Conservation (phyloP, 2,797 vertebrate species). For the Tokudaia tokunoshimensis region DNA sequence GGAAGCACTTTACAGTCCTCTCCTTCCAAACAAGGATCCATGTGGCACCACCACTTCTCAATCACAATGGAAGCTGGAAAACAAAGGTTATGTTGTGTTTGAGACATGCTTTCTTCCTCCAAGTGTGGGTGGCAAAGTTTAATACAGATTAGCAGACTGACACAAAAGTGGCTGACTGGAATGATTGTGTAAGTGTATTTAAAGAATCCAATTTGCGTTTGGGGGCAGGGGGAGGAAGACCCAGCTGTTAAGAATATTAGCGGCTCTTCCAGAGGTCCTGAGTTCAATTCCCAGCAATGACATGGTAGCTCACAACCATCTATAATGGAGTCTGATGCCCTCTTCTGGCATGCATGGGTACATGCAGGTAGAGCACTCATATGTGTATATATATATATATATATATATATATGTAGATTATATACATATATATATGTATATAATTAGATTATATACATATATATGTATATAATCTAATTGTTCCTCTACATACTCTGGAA, state of each 20-base stretch:
- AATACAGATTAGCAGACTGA: no score
- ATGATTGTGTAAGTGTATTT: neutral
- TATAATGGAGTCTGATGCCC: neutral
- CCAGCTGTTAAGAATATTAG: neutral
- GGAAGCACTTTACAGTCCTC: slow-evolving; percentile 91
- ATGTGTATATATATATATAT: no score
- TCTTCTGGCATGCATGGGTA: neutral
- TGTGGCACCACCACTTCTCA: slow-evolving; percentile 92
- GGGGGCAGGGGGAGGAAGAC: neutral
- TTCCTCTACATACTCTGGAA: neutral
- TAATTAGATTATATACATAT: no score
- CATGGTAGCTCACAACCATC: neutral
- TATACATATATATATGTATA: no score
- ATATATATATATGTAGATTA: no score
- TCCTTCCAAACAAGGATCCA: slow-evolving; percentile 91
- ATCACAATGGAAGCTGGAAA: slow-evolving; percentile 89
- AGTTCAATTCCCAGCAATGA: neutral
- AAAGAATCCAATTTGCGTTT: neutral
- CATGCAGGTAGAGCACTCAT: neutral
- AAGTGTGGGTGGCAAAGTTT: neutral
- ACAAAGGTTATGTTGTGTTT: slow-evolving; percentile 45
- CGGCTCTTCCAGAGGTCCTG: neutral
- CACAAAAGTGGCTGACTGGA: neutral
- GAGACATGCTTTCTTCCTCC: neutral
- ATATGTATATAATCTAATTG: neutral